phyloP scores from a whole-genome alignment of 2,797 vertebrate genomes.

The Tragelaphus oryx region DNA sequence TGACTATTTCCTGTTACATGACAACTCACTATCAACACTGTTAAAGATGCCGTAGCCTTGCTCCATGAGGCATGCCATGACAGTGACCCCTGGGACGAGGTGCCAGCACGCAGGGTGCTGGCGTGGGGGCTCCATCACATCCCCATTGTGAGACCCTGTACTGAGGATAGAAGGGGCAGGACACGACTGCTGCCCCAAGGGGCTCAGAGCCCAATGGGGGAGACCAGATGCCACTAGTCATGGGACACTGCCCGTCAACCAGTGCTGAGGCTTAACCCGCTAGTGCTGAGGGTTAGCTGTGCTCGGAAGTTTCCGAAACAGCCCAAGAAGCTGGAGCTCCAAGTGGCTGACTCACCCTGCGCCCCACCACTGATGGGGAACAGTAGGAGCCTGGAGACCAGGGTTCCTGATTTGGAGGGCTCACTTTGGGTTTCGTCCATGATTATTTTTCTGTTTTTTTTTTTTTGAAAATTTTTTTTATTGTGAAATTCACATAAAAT shows the following conservation, averaged over 20 bases:
- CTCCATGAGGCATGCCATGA: fast-evolving
- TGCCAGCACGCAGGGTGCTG: not conserved
- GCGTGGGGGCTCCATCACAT: not conserved
- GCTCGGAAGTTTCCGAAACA: not conserved
- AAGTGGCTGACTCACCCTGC: fast-evolving
- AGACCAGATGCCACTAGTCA: fast-evolving
- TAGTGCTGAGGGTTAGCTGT: not conserved
- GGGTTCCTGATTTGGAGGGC: not conserved
- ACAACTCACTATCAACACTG: not conserved
- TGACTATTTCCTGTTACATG: not conserved
- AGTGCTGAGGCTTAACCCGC: fast-evolving
- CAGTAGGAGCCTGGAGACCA: not conserved
- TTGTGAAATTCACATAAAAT: not conserved
- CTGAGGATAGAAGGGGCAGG: not conserved
- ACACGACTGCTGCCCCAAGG: not conserved
- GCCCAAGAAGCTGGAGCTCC: not conserved
- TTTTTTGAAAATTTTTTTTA: not conserved
- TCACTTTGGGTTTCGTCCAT: not conserved
- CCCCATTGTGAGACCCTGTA: not conserved
- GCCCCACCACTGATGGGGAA: not conserved
- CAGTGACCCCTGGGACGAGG: not conserved
- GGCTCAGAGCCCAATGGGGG: not conserved
- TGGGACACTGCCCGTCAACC: fast-evolving
- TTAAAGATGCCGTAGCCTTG: fast-evolving
- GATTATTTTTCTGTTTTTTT: too few relatives aligned